phyloP scores from a whole-genome alignment of 2,797 vertebrate species.

The Glossophaga mutica region DNA sequence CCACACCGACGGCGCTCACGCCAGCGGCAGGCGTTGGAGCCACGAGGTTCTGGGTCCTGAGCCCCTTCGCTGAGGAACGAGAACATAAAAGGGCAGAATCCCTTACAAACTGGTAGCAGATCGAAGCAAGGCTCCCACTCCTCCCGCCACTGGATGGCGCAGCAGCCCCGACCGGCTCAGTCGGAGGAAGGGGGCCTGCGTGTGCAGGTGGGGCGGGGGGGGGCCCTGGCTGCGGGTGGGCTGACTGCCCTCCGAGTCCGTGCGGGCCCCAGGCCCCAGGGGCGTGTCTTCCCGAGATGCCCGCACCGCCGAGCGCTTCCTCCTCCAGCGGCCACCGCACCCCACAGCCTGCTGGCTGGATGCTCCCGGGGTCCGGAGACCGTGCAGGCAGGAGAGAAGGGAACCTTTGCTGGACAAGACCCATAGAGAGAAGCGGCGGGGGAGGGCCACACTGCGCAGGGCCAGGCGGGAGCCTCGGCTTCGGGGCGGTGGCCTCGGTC shows the following conservation, averaged over 20 bases:
- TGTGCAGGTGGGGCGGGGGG: neutral
- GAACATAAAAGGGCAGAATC: neutral
- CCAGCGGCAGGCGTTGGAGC: neutral
- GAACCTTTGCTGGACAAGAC: neutral
- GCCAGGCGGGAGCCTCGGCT: rapidly evolving
- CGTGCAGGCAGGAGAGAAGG: neutral
- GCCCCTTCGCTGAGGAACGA: neutral
- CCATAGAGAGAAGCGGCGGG: too few relatives aligned
- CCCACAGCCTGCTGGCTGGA: neutral
- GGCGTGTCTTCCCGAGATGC: neutral
- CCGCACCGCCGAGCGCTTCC: neutral
- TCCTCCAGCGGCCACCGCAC: neutral
- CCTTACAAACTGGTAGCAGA: neutral
- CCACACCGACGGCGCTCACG: rapidly evolving
- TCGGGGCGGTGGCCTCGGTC: neutral
- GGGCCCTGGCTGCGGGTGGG: neutral
- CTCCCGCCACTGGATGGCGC: neutral
- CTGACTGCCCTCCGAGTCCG: rapidly evolving
- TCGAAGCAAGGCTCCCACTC: neutral
- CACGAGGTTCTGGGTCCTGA: neutral
- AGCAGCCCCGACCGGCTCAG: neutral
- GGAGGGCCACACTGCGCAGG: too few relatives aligned
- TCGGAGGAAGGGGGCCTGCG: neutral
- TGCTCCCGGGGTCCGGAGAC: neutral
- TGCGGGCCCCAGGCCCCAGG: neutral